A percentile compares a stretch with the other conserved stretches of the same genome.
These are phyloP conservation scores for Anhinga anhinga DNA, from an alignment of 2,113 vertebrate species.

Conservation along the genomic window DNA sequence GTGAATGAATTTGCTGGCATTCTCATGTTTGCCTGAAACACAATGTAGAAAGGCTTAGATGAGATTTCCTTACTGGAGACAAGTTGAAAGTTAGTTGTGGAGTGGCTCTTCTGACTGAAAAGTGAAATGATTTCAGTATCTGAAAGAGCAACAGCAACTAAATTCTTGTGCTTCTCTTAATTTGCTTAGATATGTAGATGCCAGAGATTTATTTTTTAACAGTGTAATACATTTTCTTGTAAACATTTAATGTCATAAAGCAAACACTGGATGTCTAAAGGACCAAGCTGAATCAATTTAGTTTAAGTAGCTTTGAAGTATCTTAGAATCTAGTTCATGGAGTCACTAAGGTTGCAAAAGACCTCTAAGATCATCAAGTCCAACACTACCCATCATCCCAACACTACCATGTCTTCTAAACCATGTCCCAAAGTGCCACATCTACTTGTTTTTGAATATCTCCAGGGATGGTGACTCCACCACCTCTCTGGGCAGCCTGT, in stretches of 20 bases:
- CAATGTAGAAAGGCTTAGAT: not conserved
- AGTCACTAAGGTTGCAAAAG: no score
- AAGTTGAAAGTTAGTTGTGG: not conserved
- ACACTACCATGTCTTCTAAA: no score
- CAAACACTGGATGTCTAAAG: not conserved
- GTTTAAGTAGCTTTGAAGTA: not conserved
- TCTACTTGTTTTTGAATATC: no score
- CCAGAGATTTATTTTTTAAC: not conserved
- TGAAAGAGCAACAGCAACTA: not conserved
- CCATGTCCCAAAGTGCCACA: no score
- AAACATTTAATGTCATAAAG: not conserved
- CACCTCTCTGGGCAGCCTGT: no score
- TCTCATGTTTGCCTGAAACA: not conserved
- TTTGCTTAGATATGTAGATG: not conserved
- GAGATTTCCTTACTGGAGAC: not conserved
- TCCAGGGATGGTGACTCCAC: no score
- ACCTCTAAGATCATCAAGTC: no score
- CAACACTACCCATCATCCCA: no score
- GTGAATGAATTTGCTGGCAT: not conserved
- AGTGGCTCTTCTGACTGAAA: not conserved
- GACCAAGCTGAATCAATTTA: not conserved
- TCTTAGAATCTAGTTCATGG: no score
- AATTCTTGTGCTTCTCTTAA: not conserved
- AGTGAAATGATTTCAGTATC: not conserved
- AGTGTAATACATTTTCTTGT: not conserved